Percentiles rank a stretch among this genome's conserved stretches.
These are phyloP conservation scores for Trachemys scripta DNA, from an alignment of 2,113 vertebrate genomes.

Conservation along the genomic window DNA sequence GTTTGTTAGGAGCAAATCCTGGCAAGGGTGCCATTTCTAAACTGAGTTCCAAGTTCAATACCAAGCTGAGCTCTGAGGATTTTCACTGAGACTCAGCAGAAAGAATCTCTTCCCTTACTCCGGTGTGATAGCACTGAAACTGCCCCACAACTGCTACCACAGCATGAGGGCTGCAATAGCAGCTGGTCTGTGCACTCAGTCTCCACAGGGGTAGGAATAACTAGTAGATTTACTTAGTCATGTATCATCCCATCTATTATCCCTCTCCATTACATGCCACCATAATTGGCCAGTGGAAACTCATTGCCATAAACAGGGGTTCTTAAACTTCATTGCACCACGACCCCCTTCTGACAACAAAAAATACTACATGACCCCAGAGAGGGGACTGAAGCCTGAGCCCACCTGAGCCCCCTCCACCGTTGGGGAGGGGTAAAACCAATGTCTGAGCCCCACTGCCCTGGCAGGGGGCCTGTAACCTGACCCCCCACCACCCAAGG, in stretches of 20 bases:
- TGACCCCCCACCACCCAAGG: too few species aligned
- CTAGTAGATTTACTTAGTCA: not conserved
- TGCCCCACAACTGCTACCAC: not conserved
- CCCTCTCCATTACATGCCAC: not conserved
- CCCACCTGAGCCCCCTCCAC: too few species aligned
- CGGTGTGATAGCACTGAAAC: not conserved
- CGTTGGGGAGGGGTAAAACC: too few species aligned
- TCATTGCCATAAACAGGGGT: too few species aligned
- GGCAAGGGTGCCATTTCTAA: not conserved
- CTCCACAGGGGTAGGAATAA: not conserved
- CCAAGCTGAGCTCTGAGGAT: not conserved
- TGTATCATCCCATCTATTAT: not conserved
- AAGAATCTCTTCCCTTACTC: not conserved
- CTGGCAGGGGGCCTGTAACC: too few species aligned
- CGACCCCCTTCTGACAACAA: too few species aligned
- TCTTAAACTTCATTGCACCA: too few species aligned
- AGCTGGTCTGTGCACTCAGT: not conserved
- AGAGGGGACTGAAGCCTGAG: too few species aligned
- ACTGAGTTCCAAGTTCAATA: not conserved
- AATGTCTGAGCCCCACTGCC: too few species aligned
- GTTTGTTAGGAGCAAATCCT: not conserved
- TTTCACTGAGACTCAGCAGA: not conserved
- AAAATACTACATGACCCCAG: too few species aligned
- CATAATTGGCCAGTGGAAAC: too few species aligned
- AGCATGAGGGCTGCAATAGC: not conserved